Evolutionary conservation across 2,797 vertebrate genomes (phyloP), one percentile per base, ranked within the genome.

Genomic region (Phataginus tetradactyla): DNA sequence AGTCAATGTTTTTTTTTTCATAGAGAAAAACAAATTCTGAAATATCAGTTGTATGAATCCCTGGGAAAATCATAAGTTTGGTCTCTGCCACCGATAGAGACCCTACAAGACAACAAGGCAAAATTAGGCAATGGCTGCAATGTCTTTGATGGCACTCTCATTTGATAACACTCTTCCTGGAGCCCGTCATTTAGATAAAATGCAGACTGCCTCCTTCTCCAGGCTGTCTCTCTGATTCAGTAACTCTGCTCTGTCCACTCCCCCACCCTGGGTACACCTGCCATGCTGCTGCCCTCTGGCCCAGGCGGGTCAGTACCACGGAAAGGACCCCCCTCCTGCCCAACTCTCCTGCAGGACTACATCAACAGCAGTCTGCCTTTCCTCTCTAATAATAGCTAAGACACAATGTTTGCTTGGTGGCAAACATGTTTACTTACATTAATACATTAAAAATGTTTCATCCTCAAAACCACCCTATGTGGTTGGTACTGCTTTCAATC

Each of bases 11-110:
- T 13, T 59, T 77, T 98, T 97, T 97, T 49, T 85, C 92, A 95
- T 37, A 37, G 90, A 93, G 63, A 97, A 86, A 97, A 98, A 98
- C 86, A 98, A 97, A 97, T 72, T 94, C 27, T 37, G 85, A 96
- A 94, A 84, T 89, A 96, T 78, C 55, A 34, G 17, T 75, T 96
- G 85, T 55, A 55, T 81, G 55, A 96, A 61, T 66, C 29, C 61
- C 14, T 96, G 81, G 55, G 94, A 92, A 95, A 97, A 74, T 92
- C 74, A 93, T n/a, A 61, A 87, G 32, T 72, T 80, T 85, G 23
- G 23, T 86, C 83, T 51, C 55, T 90, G 42, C 39, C 75, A 27
- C 23, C 66, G 61, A 92, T 49, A 96, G 69, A 49, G 12, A 34
- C 45, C 68, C 42, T 45, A 49, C 20, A n/a, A 74, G 34, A n/a